Evolutionary conservation across 2,797 vertebrate genomes (phyloP).

Genomic region (Bucorvus abyssinicus): DNA sequence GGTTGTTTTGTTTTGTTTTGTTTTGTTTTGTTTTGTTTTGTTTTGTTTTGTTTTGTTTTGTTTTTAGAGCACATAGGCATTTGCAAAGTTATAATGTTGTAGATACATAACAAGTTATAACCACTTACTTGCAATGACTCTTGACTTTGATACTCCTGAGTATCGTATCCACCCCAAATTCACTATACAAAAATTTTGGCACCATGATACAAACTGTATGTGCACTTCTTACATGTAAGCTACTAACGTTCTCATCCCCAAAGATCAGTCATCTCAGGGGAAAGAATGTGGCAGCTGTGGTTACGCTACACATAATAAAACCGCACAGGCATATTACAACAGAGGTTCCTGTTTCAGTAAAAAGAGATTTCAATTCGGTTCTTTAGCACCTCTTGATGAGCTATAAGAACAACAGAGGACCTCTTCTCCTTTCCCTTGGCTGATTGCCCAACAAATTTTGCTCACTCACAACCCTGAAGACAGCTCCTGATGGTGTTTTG

Average conservation of each 20-base stretch:
- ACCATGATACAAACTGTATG: background rate
- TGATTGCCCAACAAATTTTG: conserved; percentile 66
- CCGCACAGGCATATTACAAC: background rate
- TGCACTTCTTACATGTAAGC: background rate
- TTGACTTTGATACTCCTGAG: background rate
- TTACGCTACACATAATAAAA: background rate
- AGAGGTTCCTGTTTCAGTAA: background rate
- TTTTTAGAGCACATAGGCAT: background rate
- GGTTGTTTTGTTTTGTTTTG: background rate
- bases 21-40: too few relatives aligned
- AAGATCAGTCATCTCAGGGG: background rate
- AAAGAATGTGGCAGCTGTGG: background rate
- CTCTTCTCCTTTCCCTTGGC: conserved; percentile 48
- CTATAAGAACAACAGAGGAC: background rate
- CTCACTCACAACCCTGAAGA: conserved; percentile 75
- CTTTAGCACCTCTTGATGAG: background rate
- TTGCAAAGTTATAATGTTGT: background rate
- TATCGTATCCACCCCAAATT: background rate
- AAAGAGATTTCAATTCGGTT: background rate
- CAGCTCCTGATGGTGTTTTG: conserved; percentile 91
- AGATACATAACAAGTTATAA: background rate
- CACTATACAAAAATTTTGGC: background rate
- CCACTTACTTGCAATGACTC: background rate
- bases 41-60: background rate
- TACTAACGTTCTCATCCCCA: background rate